Evolutionary conservation across 2,888 invertebrate genomes (phyloP), one percentile per base, ranked within the genome.

Genomic region (Agrilus mali): DNA sequence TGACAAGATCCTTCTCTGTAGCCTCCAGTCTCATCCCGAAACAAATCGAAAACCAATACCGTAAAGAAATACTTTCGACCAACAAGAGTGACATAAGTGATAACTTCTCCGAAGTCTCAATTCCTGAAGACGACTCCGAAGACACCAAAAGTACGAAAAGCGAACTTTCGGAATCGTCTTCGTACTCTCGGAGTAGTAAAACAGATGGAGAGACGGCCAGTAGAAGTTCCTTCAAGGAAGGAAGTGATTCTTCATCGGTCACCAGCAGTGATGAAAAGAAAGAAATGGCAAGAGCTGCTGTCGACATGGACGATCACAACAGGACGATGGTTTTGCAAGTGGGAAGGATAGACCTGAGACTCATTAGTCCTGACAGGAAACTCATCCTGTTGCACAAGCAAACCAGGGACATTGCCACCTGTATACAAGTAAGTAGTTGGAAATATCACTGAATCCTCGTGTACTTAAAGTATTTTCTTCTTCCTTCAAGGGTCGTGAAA

Each of bases 281-380:
- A 2, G 40, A 38, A 16, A n/a, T 39, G 10, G 27, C 43, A 3
- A 45, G 43, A 17, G 39, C 36, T 17, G 34, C 46, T 13, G 53
- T 55, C 1, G 57, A 59, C 16, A 47, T 60, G 27, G 64, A 66
- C 36, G 87, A 88, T 50, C 86, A 86, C 57, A 93, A 93, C 66
- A 76, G 93, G 37, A 94, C 93, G 0, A 95, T 96, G 94, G 77
- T 96, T 33, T 83, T 95, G 60, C 82, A 82, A 72, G 86, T 96
- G 7, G 93, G 90, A 6, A 75, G 86, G 37, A 77, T 80, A 17
- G 93, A 95, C 62, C 71, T 96, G 10, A 78, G 90, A 37, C 74
- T 96, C 5, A 93, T 96, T 50, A 93, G 92, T 56, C 90, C 93
- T 0, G 94, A 95, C 61, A 77, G 89, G 45, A 96, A 96, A 59